A percentile compares a stretch with the other conserved stretches of the same genome.
Conservation (phyloP, 2,797 vertebrate genomes). For the Euphonia xanthogaster region DNA sequence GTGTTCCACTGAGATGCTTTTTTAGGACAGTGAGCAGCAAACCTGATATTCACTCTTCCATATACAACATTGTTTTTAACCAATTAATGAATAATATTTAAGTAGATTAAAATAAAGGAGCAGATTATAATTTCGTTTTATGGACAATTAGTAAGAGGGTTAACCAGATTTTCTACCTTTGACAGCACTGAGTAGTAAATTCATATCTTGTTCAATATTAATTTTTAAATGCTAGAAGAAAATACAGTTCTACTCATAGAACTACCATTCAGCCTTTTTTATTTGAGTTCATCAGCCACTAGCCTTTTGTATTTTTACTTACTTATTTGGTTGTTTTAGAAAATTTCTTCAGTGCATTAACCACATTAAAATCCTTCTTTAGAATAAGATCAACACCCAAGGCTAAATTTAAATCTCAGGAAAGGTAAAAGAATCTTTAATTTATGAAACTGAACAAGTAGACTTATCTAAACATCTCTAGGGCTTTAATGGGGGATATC, state of each 20-base stretch:
- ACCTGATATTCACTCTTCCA: background rate
- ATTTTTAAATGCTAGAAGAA: slow-evolving; percentile 38
- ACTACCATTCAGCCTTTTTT: slow-evolving; percentile 51
- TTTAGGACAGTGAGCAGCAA: background rate
- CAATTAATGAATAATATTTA: background rate
- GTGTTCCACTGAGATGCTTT: background rate
- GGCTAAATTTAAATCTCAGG: slow-evolving; percentile 75
- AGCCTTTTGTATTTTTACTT: slow-evolving; percentile 73
- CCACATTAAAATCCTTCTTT: slow-evolving; percentile 70
- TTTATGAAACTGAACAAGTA: slow-evolving; percentile 84
- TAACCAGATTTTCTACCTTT: background rate
- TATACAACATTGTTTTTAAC: background rate
- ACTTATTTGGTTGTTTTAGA: slow-evolving; percentile 70
- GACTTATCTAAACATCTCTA: slow-evolving; percentile 82
- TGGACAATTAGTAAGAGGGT: background rate
- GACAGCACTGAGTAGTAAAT: background rate
- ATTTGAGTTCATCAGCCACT: slow-evolving; percentile 56
- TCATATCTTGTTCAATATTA: background rate
- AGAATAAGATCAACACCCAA: slow-evolving; percentile 75
- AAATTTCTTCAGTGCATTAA: slow-evolving; percentile 61
- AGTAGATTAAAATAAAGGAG: background rate
- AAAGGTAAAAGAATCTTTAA: slow-evolving; percentile 82
- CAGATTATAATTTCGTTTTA: background rate
- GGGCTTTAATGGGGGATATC: slow-evolving; percentile 83
- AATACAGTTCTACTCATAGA: slow-evolving; percentile 23